phyloP scores from a whole-genome alignment of 2,888 invertebrate species.

The Plebejus argus region DNA sequence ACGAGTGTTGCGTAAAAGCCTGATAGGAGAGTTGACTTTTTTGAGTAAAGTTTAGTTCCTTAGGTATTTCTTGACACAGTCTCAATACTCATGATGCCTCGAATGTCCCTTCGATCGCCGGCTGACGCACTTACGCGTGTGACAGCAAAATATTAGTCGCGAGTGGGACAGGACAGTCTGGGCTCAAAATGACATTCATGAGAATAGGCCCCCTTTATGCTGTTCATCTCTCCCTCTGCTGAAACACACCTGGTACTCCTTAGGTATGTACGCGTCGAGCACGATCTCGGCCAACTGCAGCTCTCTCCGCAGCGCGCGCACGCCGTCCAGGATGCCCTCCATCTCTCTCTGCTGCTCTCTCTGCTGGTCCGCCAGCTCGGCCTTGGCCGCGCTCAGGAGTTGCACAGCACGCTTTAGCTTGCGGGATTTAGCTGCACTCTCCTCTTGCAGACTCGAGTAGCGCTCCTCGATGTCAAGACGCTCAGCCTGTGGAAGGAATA shows the following conservation, averaged over 20 bases:
- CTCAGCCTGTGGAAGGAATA: slow-evolving; percentile 82
- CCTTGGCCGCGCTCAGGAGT: slow-evolving; percentile 91
- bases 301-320: slow-evolving; percentile 93
- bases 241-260: slow-evolving; percentile 90
- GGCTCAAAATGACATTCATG: too few relatives aligned
- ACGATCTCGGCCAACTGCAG: slow-evolving; percentile 94
- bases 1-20: too few relatives aligned
- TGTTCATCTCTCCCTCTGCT: neutral
- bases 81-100: too few relatives aligned
- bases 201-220: neutral
- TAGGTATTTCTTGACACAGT: too few relatives aligned
- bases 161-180: too few relatives aligned
- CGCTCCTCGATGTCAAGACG: slow-evolving; percentile 96
- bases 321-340: slow-evolving; percentile 96
- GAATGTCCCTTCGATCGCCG: too few relatives aligned
- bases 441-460: slow-evolving; percentile 96
- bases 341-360: slow-evolving; percentile 98
- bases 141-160: too few relatives aligned
- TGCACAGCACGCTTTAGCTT: slow-evolving; percentile 95
- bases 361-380: slow-evolving; percentile 92
- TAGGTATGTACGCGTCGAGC: slow-evolving; percentile 95
- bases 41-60: too few relatives aligned
- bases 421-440: slow-evolving; percentile 94
- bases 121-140: too few relatives aligned
- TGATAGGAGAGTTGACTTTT: too few relatives aligned